Evolutionary conservation across 2,888 invertebrate species (phyloP).

Genomic region (Colletes collaris): DNA sequence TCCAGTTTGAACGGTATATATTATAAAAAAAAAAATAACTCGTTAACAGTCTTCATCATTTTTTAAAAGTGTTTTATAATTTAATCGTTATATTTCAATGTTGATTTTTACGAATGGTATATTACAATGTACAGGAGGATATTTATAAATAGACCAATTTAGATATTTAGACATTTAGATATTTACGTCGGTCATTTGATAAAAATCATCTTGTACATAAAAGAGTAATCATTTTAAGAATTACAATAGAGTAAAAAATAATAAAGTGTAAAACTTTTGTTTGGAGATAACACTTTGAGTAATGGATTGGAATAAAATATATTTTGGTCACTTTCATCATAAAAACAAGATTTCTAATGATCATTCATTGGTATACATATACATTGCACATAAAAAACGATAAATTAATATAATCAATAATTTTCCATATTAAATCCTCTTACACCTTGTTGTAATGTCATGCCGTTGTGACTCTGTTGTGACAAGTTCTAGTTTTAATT

Average conservation of each 20-base stretch:
- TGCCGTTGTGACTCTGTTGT: constrained; percentile 36
- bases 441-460: constrained; percentile 28
- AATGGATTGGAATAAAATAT: constrained; percentile 48
- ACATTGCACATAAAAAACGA: constrained; percentile 48
- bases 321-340: constrained; percentile 57
- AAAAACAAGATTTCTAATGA: constrained; percentile 56
- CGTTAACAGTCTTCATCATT: not conserved
- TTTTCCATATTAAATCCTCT: constrained; percentile 21
- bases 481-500: constrained; percentile 19
- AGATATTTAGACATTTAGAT: not conserved
- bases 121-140: not conserved
- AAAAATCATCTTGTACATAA: constrained; percentile 6
- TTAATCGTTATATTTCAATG: not conserved
- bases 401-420: constrained; percentile 47
- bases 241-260: constrained; percentile 14
- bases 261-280: constrained; percentile 16
- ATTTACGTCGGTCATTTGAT: not conserved
- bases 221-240: constrained; percentile 12
- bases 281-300: constrained; percentile 14
- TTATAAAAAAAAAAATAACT: too few relatives aligned
- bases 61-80: not conserved
- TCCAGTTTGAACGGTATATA: not conserved
- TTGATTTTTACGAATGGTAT: not conserved
- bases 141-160: not conserved
- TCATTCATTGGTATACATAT: constrained; percentile 49